A percentile compares a stretch with the other conserved stretches of the same genome.
phyloP scores from a whole-genome alignment of 2,888 invertebrate genomes.

The Eupithecia exiguata region DNA sequence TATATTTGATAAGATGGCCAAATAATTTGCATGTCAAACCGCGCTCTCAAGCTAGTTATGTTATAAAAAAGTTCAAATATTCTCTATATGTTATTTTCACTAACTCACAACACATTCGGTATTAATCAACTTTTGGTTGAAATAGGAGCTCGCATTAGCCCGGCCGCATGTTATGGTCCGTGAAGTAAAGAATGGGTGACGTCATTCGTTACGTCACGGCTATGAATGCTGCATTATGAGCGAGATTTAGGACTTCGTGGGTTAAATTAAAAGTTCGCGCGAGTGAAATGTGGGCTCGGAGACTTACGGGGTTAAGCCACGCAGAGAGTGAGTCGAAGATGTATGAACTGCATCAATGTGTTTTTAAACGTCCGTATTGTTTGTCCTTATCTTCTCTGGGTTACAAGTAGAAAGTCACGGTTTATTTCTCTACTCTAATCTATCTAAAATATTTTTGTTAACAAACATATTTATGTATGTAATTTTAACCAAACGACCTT shows the following conservation, averaged over 20 bases:
- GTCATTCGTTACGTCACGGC: constrained; percentile 25
- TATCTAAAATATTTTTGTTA: neutral
- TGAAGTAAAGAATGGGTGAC: constrained; percentile 41
- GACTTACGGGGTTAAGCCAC: neutral
- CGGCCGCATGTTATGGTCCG: constrained; percentile 37
- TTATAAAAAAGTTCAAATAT: neutral
- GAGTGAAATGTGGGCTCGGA: neutral
- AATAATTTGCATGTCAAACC: neutral
- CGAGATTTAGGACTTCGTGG: neutral
- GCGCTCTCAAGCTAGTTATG: neutral
- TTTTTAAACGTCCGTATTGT: neutral
- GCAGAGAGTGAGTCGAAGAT: neutral
- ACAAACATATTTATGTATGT: neutral
- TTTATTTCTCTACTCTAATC: neutral
- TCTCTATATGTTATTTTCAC: neutral
- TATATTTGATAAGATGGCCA: neutral
- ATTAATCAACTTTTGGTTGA: neutral
- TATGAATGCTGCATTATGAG: constrained; percentile 19
- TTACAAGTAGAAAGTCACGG: neutral
- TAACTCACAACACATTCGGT: neutral
- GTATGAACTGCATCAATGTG: neutral
- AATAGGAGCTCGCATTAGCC: neutral
- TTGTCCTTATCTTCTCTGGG: neutral
- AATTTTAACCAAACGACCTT: too few relatives aligned
- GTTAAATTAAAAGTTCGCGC: constrained; percentile 12